Evolutionary conservation across 2,797 vertebrate genomes (phyloP).

Genomic region (Fistularia commersonii): DNA sequence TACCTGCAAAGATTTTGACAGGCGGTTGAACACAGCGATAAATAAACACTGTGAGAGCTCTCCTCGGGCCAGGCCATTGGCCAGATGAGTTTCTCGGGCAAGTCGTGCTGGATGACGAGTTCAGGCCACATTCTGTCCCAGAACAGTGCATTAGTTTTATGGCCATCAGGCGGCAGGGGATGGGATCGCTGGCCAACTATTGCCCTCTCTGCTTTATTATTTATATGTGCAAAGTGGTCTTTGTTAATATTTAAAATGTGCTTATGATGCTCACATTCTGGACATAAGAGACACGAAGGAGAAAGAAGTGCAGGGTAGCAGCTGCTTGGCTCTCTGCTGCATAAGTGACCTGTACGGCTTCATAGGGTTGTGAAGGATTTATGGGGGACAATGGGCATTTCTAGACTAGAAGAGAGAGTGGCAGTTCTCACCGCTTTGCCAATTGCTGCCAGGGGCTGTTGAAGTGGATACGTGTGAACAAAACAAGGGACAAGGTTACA

Average conservation of each 20-base stretch:
- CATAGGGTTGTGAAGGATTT: constrained; percentile 47
- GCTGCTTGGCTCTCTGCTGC: constrained; percentile 37
- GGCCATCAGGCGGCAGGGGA: constrained; percentile 62
- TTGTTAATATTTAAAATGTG: constrained; percentile 86
- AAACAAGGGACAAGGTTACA: constrained; percentile 42
- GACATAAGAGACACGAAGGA: constrained; percentile 60
- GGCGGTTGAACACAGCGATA: constrained; percentile 45
- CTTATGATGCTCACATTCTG: constrained; percentile 78
- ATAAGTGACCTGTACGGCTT: constrained; percentile 34
- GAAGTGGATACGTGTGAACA: constrained; percentile 26
- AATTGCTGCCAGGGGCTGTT: constrained; percentile 35
- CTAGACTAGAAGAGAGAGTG: constrained; percentile 46
- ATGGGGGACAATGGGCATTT: constrained; percentile 52
- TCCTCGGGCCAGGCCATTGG: constrained; percentile 31
- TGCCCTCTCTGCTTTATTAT: constrained; percentile 80
- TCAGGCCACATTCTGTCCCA: constrained; percentile 53
- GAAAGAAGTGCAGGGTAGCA: constrained; percentile 40
- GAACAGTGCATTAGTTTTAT: constrained; percentile 83
- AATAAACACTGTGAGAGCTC: constrained; percentile 39
- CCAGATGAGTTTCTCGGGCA: constrained; percentile 37
- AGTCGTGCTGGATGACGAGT: constrained; percentile 41
- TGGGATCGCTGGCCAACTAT: constrained; percentile 72
- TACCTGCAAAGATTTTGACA: constrained; percentile 58
- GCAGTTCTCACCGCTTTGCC: constrained; percentile 37
- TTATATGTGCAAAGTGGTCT: constrained; percentile 83